These are phyloP conservation scores for Odocoileus virginianus DNA, from an alignment of 2,113 vertebrate species.

Conservation along the genomic window DNA sequence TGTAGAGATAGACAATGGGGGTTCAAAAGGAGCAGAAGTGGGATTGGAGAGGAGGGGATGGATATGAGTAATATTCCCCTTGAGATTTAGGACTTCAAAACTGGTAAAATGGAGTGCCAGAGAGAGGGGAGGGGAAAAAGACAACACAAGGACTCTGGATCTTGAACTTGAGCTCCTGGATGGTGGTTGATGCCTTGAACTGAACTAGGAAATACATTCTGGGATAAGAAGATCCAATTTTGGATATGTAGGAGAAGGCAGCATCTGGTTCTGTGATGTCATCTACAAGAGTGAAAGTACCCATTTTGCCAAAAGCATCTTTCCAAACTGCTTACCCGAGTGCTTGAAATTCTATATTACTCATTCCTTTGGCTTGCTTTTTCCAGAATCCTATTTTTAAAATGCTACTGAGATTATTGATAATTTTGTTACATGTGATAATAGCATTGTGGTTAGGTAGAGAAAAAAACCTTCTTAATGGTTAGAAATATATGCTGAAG, in stretches of 20 bases:
- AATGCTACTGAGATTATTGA: constrained; percentile 55
- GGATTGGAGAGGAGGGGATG: neutral
- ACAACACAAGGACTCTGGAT: neutral
- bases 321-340: constrained; percentile 22
- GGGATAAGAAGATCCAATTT: constrained; percentile 38
- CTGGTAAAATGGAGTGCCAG: neutral
- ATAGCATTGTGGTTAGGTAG: constrained; percentile 30
- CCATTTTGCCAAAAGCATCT: constrained; percentile 48
- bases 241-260: constrained; percentile 18
- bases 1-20: neutral
- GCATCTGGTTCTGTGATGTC: constrained; percentile 34
- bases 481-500: constrained; percentile 7
- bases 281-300: constrained; percentile 35
- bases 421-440: constrained; percentile 53
- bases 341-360: constrained; percentile 49
- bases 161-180: neutral
- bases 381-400: constrained; percentile 65
- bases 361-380: constrained; percentile 53
- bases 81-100: neutral
- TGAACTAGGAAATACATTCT: neutral
- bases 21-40: neutral
- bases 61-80: neutral
- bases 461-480: neutral
- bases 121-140: neutral
- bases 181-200: neutral